Conservation (phyloP, 2,888 invertebrate species). For the Candidula unifasciata region DNA sequence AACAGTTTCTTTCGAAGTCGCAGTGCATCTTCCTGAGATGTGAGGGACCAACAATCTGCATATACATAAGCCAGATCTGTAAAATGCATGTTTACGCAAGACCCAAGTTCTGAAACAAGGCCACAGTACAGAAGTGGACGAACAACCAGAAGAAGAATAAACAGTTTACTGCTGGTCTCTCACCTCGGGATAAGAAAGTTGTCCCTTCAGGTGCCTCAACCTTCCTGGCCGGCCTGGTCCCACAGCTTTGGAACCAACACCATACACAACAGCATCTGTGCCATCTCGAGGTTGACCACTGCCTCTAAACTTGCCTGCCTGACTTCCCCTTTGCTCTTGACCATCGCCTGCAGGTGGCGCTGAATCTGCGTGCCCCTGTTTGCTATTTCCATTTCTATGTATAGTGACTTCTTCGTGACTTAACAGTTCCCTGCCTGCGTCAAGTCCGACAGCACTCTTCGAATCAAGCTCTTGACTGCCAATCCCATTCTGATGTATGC, state of each 20-base stretch:
- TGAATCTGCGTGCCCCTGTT: background rate
- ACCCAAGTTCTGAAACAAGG: no score
- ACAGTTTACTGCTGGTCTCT: no score
- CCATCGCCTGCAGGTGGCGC: slow-evolving; percentile 60
- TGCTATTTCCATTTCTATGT: background rate
- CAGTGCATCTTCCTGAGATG: no score
- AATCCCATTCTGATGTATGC: background rate
- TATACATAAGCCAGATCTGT: no score
- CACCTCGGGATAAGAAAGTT: slow-evolving; percentile 67
- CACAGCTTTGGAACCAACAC: slow-evolving; percentile 61
- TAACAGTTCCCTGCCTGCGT: background rate
- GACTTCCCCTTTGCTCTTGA: background rate
- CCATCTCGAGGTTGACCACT: slow-evolving; percentile 29
- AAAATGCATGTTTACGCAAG: no score
- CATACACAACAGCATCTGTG: slow-evolving; percentile 40
- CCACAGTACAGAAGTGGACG: no score
- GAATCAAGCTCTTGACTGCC: background rate
- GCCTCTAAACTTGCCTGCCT: slow-evolving; percentile 54
- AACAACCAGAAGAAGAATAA: no score
- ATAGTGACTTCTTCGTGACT: background rate
- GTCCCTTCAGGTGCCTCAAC: slow-evolving; percentile 58
- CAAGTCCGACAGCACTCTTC: background rate
- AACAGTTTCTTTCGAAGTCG: no score
- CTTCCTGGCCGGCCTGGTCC: slow-evolving; percentile 61
- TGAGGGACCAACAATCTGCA: no score